A percentile compares a stretch with the other conserved stretches of the same genome.
Evolutionary conservation across 2,797 vertebrate species (phyloP).

Genomic region (Orientallactaga sibirica): DNA sequence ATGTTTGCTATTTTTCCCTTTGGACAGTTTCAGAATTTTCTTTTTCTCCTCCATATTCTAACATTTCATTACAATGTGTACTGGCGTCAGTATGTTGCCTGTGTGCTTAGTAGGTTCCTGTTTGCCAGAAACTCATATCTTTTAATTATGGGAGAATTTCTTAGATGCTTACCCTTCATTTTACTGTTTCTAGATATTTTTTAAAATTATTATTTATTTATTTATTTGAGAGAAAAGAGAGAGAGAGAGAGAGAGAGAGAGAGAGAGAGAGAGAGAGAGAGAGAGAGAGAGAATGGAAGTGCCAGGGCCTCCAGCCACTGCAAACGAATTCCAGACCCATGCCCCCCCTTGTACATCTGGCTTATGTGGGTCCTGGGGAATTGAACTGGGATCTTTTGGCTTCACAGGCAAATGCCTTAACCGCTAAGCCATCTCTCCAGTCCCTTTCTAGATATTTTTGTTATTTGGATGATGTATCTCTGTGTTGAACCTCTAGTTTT

Average conservation of each 20-base stretch:
- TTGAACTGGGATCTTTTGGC: too few species aligned
- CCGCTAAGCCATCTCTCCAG: too few species aligned
- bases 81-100: background rate
- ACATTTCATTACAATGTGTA: background rate
- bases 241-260: too few species aligned
- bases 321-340: too few species aligned
- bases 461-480: constrained; percentile 10
- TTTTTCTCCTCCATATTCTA: background rate
- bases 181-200: background rate
- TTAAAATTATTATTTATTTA: background rate
- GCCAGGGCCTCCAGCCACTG: too few species aligned
- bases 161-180: background rate
- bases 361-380: too few species aligned
- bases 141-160: constrained; percentile 18
- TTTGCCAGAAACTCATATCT: background rate
- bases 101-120: background rate
- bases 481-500: constrained; percentile 24
- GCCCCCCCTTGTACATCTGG: too few species aligned
- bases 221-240: too few species aligned
- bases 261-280: too few species aligned
- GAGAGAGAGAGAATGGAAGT: too few species aligned
- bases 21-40: background rate
- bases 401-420: too few species aligned
- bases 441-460: background rate
- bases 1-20: background rate